Evolutionary conservation across 2,113 vertebrate species (phyloP).

Genomic region (Phalacrocorax brasilianus): DNA sequence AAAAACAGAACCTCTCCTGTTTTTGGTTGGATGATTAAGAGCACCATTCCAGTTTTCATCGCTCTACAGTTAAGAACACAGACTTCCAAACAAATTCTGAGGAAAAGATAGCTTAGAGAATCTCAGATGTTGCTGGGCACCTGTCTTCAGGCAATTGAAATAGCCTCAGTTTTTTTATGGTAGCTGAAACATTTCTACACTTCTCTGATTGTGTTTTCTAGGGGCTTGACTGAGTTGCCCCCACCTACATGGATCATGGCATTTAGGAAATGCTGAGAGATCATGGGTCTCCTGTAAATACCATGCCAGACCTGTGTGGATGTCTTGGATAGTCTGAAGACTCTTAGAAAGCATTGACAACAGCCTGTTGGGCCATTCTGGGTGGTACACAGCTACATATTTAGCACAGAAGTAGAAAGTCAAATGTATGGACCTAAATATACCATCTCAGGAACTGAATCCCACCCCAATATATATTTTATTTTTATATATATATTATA

Average conservation of each 20-base stretch:
- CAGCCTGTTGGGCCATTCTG: not conserved
- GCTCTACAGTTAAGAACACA: not conserved
- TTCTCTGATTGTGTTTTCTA: not conserved
- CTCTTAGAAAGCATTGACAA: not conserved
- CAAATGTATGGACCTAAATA: not conserved
- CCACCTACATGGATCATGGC: not conserved
- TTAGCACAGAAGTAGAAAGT: not conserved
- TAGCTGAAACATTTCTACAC: not conserved
- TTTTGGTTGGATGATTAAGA: constrained; percentile 8
- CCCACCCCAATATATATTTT: not conserved
- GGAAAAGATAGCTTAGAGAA: not conserved
- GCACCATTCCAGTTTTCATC: not conserved
- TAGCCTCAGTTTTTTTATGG: accelerated
- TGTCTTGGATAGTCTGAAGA: not conserved
- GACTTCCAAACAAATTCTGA: not conserved
- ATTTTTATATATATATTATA: too few relatives aligned
- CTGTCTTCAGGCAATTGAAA: not conserved
- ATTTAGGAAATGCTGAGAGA: not conserved
- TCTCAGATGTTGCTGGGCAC: not conserved
- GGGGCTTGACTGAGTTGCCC: not conserved
- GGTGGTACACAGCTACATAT: not conserved
- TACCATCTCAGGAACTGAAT: not conserved
- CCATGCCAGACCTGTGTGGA: too few relatives aligned
- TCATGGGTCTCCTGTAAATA: not conserved
- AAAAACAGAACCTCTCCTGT: not conserved